phyloP scores from a whole-genome alignment of 1,140 invertebrate genomes.

The Tribolium madens region DNA sequence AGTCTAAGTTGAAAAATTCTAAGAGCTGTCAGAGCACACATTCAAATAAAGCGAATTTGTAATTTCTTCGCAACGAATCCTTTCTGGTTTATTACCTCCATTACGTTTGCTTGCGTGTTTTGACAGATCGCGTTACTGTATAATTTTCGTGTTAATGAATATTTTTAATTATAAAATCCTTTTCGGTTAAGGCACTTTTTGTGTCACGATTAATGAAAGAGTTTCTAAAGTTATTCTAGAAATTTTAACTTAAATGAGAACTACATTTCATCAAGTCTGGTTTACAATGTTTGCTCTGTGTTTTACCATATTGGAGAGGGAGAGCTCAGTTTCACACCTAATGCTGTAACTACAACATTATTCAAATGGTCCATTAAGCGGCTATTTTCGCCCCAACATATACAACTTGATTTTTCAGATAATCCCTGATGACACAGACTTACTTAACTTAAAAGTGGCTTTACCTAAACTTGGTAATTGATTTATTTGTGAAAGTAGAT shows the following conservation, averaged over 20 bases:
- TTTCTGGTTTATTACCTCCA: not conserved
- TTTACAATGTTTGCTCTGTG: conserved; percentile 7
- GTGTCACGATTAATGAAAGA: not conserved
- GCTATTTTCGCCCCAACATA: not conserved
- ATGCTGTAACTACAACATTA: conserved; percentile 6
- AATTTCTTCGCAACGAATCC: not conserved
- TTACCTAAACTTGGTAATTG: not conserved
- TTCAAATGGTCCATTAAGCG: not conserved
- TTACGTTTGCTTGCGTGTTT: conserved; percentile 7
- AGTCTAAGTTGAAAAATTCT: conserved; percentile 7
- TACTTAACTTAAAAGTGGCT: not conserved
- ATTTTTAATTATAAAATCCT: not conserved
- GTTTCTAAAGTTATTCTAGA: not conserved
- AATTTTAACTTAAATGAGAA: conserved; percentile 2
- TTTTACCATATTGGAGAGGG: conserved; percentile 17
- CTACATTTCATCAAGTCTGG: conserved; percentile 25
- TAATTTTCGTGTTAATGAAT: not conserved
- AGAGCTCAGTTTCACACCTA: conserved; percentile 18
- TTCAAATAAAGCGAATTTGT: conserved; percentile 22
- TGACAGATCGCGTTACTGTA: not conserved
- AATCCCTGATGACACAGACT: no score
- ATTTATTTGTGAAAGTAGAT: not conserved
- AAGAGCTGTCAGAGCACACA: not conserved
- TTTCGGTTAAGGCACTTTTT: not conserved
- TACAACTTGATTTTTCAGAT: not conserved